Percentiles rank a stretch among this genome's conserved stretches.
These are phyloP conservation scores for Malachius bipustulatus DNA, from an alignment of 2,888 invertebrate species.

Conservation along the genomic window DNA sequence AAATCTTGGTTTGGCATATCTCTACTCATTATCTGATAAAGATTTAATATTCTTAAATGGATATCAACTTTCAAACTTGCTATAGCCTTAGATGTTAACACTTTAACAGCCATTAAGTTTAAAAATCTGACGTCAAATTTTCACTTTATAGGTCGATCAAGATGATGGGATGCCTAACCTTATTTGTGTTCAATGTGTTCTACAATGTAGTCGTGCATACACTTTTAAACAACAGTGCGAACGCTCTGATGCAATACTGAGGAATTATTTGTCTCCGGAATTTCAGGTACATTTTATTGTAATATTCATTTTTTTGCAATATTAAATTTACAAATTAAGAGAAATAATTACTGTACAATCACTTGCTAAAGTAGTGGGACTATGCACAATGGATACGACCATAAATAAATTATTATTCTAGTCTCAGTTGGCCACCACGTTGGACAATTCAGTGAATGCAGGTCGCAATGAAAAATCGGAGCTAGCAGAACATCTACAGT, in stretches of 20 bases:
- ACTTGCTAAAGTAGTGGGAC: no score
- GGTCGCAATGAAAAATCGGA: no score
- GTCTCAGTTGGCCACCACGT: no score
- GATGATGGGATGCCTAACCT: conserved; percentile 39
- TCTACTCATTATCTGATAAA: neutral
- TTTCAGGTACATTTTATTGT: no score
- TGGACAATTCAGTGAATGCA: no score
- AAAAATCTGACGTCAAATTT: conserved; percentile 9
- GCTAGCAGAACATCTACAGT: no score
- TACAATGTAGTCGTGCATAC: conserved; percentile 40
- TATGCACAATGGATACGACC: no score
- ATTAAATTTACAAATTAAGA: no score
- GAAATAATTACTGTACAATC: no score
- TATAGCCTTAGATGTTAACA: conserved; percentile 6
- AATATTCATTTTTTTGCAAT: no score
- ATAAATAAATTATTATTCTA: no score
- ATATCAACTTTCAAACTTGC: neutral
- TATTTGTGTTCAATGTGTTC: conserved; percentile 41
- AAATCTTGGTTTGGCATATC: no score
- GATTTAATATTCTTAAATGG: neutral
- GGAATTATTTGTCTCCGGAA: conserved; percentile 33
- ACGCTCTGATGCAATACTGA: conserved; percentile 36
- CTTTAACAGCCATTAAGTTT: neutral
- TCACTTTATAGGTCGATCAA: conserved; percentile 34
- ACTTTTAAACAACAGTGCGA: conserved; percentile 41